Evolutionary conservation across 2,888 invertebrate species (phyloP).

Genomic region (Nomada ferruginata): DNA sequence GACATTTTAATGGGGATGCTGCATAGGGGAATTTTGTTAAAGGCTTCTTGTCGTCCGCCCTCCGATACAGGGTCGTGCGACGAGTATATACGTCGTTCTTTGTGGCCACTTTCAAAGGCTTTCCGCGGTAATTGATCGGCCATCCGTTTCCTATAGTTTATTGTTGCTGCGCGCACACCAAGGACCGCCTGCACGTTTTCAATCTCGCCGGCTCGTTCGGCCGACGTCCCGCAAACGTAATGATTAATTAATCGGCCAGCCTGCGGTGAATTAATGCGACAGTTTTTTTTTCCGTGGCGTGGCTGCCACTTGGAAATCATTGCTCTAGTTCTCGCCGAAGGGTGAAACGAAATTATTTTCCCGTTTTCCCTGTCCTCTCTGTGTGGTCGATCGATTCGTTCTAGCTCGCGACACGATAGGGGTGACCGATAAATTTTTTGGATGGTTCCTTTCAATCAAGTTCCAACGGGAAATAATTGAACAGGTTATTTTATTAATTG

Average conservation of each 20-base stretch:
- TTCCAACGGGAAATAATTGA: too few relatives aligned
- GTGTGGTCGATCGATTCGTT: background rate
- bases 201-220: constrained; percentile 45
- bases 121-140: constrained; percentile 61
- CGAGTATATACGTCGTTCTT: constrained; percentile 45
- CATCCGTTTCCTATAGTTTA: constrained; percentile 63
- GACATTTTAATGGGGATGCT: constrained; percentile 5
- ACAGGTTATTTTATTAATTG: too few relatives aligned
- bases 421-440: background rate
- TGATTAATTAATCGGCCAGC: constrained; percentile 65
- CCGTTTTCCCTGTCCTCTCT: background rate
- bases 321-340: background rate
- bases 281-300: constrained; percentile 9
- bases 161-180: constrained; percentile 44
- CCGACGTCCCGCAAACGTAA: constrained; percentile 48
- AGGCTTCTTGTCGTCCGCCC: constrained; percentile 12
- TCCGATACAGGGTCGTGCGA: background rate
- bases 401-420: background rate
- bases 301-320: constrained; percentile 10
- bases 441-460: too few relatives aligned
- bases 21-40: constrained; percentile 17
- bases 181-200: constrained; percentile 34
- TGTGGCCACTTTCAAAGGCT: constrained; percentile 48
- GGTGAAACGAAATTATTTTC: background rate
- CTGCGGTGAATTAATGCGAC: constrained; percentile 40